Evolutionary conservation across 2,113 vertebrate genomes (phyloP).

Genomic region (Ceratotherium simum): DNA sequence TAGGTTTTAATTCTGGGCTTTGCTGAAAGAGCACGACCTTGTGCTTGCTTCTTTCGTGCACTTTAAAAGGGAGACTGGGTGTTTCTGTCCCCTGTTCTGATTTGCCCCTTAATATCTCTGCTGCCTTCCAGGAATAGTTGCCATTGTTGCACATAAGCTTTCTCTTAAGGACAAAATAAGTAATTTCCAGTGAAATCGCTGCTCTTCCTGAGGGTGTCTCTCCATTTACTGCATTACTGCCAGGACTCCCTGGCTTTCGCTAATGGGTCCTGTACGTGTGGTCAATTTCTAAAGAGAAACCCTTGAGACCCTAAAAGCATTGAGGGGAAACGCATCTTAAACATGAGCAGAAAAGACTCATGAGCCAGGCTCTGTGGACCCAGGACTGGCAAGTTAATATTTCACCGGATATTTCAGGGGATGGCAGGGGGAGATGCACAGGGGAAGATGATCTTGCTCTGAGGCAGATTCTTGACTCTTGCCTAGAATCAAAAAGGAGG

Average conservation of each 20-base stretch:
- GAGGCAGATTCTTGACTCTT: not conserved
- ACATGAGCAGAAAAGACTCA: not conserved
- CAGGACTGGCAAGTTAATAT: not conserved
- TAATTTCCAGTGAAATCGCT: not conserved
- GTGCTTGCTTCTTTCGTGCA: not conserved
- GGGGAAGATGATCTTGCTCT: not conserved
- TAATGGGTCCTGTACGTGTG: not conserved
- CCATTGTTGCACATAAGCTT: not conserved
- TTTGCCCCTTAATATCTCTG: slow-evolving; percentile 24
- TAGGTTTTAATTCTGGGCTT: not conserved
- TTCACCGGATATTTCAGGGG: not conserved
- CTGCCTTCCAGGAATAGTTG: not conserved
- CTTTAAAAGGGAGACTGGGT: not conserved
- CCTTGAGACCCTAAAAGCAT: not conserved
- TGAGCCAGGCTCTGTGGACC: not conserved
- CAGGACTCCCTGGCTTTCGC: not conserved
- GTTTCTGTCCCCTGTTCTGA: slow-evolving; percentile 18
- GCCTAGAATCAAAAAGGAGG: not conserved
- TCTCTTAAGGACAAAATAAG: slow-evolving; percentile 46
- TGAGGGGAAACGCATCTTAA: not conserved
- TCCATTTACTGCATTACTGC: not conserved
- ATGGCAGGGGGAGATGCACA: not conserved
- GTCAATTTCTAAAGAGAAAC: not conserved
- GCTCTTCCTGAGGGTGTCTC: not conserved
- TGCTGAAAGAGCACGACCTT: not conserved